phyloP scores from a whole-genome alignment of 2,888 invertebrate genomes.

The Mylabris sibirica region DNA sequence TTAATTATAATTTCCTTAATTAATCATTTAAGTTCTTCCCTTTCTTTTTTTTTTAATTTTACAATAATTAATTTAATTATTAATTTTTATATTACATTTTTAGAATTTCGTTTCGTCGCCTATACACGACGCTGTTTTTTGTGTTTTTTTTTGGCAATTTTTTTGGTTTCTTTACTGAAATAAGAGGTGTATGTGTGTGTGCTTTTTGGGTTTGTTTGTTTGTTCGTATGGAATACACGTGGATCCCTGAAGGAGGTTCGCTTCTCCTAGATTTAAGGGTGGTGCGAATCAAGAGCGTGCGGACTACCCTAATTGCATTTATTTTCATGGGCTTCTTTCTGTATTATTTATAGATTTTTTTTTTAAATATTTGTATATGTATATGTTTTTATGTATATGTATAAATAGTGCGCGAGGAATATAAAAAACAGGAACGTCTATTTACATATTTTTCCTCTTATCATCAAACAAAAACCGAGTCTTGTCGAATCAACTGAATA shows the following conservation, averaged over 20 bases:
- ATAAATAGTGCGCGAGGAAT: constrained; percentile 46
- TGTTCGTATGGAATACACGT: constrained; percentile 40
- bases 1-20: constrained; percentile 13
- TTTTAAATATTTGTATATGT: neutral
- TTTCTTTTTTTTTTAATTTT: constrained; percentile 53
- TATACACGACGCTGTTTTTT: constrained; percentile 33
- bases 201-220: constrained; percentile 19
- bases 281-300: constrained; percentile 49
- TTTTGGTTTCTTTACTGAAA: neutral
- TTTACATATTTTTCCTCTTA: constrained; percentile 45
- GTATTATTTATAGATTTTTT: neutral
- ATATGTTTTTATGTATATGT: neutral
- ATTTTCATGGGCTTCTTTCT: constrained; percentile 39
- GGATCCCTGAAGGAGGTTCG: constrained; percentile 50
- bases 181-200: constrained; percentile 16
- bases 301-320: constrained; percentile 52
- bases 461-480: constrained; percentile 25
- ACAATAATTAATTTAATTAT: constrained; percentile 50
- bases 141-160: neutral
- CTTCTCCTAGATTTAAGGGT: constrained; percentile 30
- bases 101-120: constrained; percentile 62
- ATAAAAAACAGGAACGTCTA: constrained; percentile 54
- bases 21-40: neutral
- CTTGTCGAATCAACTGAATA: constrained; percentile 1
- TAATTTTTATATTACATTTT: constrained; percentile 60